phyloP scores from a whole-genome alignment of 2,797 vertebrate genomes.

The Anolis apletophallus region DNA sequence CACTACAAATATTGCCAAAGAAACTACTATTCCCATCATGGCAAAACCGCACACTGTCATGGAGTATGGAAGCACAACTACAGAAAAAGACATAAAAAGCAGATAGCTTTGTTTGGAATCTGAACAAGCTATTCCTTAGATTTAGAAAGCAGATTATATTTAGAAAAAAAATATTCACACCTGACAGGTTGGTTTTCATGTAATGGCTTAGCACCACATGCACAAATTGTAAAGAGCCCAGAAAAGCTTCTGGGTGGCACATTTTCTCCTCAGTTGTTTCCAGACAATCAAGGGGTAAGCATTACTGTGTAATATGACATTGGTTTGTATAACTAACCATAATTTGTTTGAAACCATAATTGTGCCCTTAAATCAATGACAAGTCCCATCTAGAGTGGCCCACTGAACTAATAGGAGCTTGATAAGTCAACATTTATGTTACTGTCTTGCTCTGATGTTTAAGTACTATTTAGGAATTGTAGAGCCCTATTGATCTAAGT shows the following conservation, averaged over 20 bases:
- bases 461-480: too few species aligned
- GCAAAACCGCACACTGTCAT: neutral
- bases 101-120: neutral
- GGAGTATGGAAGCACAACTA: neutral
- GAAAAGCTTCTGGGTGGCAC: neutral
- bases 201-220: neutral
- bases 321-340: neutral
- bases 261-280: neutral
- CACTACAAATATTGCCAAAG: too few species aligned
- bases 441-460: too few species aligned
- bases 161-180: neutral
- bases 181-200: neutral
- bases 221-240: neutral
- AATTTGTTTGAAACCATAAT: neutral
- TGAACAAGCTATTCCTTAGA: neutral
- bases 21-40: neutral
- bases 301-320: neutral
- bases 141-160: neutral
- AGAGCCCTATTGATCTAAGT: too few species aligned
- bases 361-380: too few species aligned
- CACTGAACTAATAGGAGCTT: too few species aligned
- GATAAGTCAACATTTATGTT: too few species aligned
- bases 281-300: neutral
- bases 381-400: too few species aligned
- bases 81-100: neutral